phyloP scores from a whole-genome alignment of 2,113 vertebrate genomes.

The Vombatus ursinus region DNA sequence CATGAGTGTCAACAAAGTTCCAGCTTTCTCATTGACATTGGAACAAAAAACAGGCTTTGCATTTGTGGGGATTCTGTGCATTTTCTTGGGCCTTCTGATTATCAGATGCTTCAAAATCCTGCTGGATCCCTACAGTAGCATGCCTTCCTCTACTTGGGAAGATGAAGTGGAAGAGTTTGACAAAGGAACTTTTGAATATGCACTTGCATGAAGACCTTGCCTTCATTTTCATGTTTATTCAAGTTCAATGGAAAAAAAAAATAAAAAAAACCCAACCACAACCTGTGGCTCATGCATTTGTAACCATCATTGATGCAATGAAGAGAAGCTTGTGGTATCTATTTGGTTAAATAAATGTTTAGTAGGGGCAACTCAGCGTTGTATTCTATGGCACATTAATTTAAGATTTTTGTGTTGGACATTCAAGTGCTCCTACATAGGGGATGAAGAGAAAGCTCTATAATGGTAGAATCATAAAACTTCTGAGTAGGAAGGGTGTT shows the following conservation, averaged over 20 bases:
- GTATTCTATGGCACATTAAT: background rate
- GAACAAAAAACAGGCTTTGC: slow-evolving; percentile 98
- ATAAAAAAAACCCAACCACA: background rate
- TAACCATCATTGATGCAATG: slow-evolving; percentile 61
- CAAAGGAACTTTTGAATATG: slow-evolving; percentile 97
- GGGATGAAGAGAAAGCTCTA: background rate
- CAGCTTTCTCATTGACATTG: slow-evolving; percentile 92
- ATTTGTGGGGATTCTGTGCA: slow-evolving; percentile 95
- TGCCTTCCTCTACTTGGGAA: slow-evolving; percentile 98
- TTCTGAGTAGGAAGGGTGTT: background rate
- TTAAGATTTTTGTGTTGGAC: background rate
- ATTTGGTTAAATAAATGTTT: slow-evolving; percentile 82
- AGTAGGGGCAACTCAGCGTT: slow-evolving; percentile 66
- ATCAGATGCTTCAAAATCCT: slow-evolving; percentile 97
- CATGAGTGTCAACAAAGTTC: slow-evolving; percentile 92
- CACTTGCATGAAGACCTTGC: slow-evolving; percentile 89
- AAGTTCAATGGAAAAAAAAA: slow-evolving; percentile 39
- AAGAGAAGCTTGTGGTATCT: slow-evolving; percentile 69
- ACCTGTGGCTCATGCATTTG: slow-evolving; percentile 63
- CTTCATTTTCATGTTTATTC: slow-evolving; percentile 70
- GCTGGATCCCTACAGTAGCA: slow-evolving; percentile 97
- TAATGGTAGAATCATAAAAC: background rate
- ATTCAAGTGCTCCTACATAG: background rate
- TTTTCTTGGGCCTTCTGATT: slow-evolving; percentile 96
- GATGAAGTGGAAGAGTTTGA: slow-evolving; percentile 96